Evolutionary conservation across 2,888 invertebrate genomes (phyloP), one percentile per base, ranked within the genome.

Genomic region (Nipponacmea schrenckii): DNA sequence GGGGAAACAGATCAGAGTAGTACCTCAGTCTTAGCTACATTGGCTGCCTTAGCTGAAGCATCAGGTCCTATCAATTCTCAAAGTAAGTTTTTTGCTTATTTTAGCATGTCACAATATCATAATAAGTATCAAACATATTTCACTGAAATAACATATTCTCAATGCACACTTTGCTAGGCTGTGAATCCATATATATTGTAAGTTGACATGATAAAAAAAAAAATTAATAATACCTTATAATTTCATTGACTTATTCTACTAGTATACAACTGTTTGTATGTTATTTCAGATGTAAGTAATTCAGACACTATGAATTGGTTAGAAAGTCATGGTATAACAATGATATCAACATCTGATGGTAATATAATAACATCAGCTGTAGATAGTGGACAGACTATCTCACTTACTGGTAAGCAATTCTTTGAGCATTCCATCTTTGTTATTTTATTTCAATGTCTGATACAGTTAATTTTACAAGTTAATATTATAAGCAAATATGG

Each of bases 321-420:
- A 74, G 94, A 95, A 87, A 92, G 93, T 80, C 95, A 96, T 89
- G 96, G 95, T 76, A 95, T 96, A 84, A 93, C 94, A 64, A 93
- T 96, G 93, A 92, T 96, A 86, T 94, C 95, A 68, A 91, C 93
- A 27, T 75, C 81, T 24, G 95, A 95, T 87, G 93, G 93, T 80
- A 92, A 90, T 89, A 91, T 94, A 76, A 92, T 95, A 72, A 93
- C 93, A 78, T 93, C 92, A 74, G 95, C 95, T 46, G 92, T 96
- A 87, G 94, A 94, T 90, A 94, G 93, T 88, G 96, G 96, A 0
- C 93, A 95, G 84, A 94, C 94, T 75, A 92, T 96, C 70, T 93
- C 95, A 77, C 91, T 96, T 66, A 96, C 90, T 80, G 89, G 89
- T 89, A 68, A 65, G 70, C 67, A 26, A 12, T 44, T 27, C 14